These are phyloP conservation scores for Chiloscyllium plagiosum DNA, from an alignment of 2,113 vertebrate genomes.

Conservation along the genomic window DNA sequence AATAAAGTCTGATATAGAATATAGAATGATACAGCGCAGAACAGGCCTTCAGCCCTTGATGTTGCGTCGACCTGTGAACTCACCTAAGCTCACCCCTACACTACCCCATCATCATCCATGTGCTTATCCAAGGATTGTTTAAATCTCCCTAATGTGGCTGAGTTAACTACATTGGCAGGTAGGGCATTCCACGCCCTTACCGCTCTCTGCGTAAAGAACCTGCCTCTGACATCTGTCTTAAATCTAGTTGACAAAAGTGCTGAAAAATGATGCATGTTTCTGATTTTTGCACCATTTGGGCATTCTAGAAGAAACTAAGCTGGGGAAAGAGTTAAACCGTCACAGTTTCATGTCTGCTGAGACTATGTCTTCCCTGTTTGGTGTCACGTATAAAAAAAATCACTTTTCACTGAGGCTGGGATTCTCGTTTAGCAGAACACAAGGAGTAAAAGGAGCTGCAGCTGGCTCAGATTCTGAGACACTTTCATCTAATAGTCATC, in stretches of 20 bases:
- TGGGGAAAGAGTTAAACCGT: not conserved
- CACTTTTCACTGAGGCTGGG: not conserved
- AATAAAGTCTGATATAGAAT: not conserved
- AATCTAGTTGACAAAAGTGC: not conserved
- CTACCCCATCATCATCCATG: no score
- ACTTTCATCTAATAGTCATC: no score
- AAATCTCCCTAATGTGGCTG: no score
- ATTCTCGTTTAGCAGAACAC: not conserved
- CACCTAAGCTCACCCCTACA: no score
- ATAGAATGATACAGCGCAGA: no score
- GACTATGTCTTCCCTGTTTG: not conserved
- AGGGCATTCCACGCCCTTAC: no score
- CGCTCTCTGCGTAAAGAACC: no score
- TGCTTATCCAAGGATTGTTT: no score
- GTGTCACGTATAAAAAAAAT: not conserved
- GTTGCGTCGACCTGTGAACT: no score
- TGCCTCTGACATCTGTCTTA: no score
- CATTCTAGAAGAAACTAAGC: not conserved
- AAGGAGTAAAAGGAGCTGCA: not conserved
- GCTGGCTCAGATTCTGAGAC: not conserved
- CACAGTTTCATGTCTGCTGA: not conserved
- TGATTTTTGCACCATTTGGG: not conserved
- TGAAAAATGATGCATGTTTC: not conserved
- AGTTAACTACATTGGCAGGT: no score
- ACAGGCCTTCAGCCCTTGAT: no score